phyloP scores from a whole-genome alignment of 2,888 invertebrate species.

The Alsophila aescularia region DNA sequence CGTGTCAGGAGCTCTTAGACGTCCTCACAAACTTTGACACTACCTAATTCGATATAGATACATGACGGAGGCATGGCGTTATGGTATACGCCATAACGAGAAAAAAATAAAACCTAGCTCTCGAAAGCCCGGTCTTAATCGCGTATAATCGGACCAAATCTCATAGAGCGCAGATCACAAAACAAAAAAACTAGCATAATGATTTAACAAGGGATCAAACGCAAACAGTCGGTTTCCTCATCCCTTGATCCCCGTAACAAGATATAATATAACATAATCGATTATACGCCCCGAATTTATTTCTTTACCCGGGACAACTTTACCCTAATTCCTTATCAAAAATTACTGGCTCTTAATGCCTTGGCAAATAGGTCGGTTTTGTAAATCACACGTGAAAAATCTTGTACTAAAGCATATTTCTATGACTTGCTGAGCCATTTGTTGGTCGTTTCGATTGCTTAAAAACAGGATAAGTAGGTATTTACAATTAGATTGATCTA shows the following conservation, averaged over 20 bases:
- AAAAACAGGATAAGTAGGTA: conserved; percentile 32
- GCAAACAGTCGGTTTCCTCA: conserved; percentile 42
- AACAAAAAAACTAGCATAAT: conserved; percentile 38
- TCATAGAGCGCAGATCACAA: conserved; percentile 26
- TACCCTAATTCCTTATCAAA: neutral
- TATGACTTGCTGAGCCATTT: conserved; percentile 67
- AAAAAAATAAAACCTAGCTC: neutral
- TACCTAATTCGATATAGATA: too few relatives aligned
- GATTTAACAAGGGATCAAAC: conserved; percentile 49
- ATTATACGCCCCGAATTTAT: conserved; percentile 72
- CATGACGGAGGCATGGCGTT: too few relatives aligned
- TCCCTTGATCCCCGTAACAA: conserved; percentile 57
- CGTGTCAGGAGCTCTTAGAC: too few relatives aligned
- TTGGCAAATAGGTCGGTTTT: conserved; percentile 34
- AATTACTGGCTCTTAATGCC: conserved; percentile 12
- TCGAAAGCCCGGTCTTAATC: too few relatives aligned
- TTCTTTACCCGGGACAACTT: conserved; percentile 44
- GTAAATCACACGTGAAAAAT: conserved; percentile 11
- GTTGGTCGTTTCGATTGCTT: conserved; percentile 46
- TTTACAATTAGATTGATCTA: too few relatives aligned
- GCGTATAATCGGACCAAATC: neutral
- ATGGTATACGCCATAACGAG: too few relatives aligned
- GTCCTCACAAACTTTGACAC: too few relatives aligned
- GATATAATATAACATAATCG: conserved; percentile 73
- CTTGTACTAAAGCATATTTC: conserved; percentile 35